Evolutionary conservation across 2,113 vertebrate genomes (phyloP).

Genomic region (Deroptyus accipitrinus): DNA sequence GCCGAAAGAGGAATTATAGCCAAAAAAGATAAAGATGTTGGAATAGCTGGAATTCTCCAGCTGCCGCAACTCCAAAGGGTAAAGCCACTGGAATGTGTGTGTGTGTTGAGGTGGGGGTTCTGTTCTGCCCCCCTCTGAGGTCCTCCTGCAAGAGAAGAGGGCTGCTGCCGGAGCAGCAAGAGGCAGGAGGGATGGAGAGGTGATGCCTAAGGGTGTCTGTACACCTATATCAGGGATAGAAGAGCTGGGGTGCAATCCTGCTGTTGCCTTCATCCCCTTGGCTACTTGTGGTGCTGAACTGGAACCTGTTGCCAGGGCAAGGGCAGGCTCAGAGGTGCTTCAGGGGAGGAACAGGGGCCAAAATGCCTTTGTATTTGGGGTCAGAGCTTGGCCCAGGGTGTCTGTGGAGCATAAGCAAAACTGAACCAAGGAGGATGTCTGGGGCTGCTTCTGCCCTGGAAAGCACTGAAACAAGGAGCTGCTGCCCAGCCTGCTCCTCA

Average conservation of each 20-base stretch:
- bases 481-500: not conserved
- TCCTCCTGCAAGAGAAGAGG: not conserved
- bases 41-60: slow-evolving; percentile 71
- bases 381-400: not conserved
- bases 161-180: not conserved
- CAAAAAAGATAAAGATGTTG: slow-evolving; percentile 63
- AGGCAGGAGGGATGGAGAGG: not conserved
- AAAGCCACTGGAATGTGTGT: slow-evolving; percentile 55
- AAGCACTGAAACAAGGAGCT: not conserved
- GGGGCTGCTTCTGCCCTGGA: not conserved
- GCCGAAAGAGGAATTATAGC: slow-evolving; percentile 41
- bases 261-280: accelerated
- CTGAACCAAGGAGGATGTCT: not conserved
- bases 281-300: accelerated
- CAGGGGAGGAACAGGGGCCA: not conserved
- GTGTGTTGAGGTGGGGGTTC: not conserved
- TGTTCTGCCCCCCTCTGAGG: not conserved
- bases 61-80: slow-evolving; percentile 28
- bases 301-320: not conserved
- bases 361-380: not conserved
- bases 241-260: not conserved
- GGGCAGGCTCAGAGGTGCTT: not conserved
- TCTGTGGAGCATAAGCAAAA: not conserved
- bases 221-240: accelerated
- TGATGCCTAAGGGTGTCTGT: accelerated